These are phyloP conservation scores for Dromas ardeola DNA, from an alignment of 2,113 vertebrate genomes.

Conservation along the genomic window DNA sequence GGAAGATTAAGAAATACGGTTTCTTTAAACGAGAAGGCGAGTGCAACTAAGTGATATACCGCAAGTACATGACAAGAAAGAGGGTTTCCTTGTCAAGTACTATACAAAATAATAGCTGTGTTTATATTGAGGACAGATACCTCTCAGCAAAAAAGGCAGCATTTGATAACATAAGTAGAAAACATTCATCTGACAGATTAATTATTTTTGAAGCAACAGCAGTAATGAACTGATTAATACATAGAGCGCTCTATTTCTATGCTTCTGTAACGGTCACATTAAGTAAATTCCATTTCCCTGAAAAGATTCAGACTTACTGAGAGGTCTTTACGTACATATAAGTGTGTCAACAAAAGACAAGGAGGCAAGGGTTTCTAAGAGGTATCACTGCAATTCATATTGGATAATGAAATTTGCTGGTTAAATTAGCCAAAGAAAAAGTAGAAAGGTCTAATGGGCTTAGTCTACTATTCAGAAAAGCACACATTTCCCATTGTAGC, in stretches of 20 bases:
- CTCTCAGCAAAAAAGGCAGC: background rate
- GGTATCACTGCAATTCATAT: background rate
- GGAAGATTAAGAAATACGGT: background rate
- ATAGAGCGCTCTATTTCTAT: background rate
- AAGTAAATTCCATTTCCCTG: constrained; percentile 45
- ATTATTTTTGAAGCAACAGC: constrained; percentile 49
- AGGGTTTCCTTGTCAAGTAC: background rate
- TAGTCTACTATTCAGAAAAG: background rate
- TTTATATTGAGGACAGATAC: background rate
- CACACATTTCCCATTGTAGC: background rate
- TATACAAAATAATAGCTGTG: background rate
- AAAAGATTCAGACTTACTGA: constrained; percentile 41
- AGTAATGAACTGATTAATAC: constrained; percentile 48
- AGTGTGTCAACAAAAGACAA: constrained; percentile 36
- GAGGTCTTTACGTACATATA: constrained; percentile 31
- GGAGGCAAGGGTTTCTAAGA: constrained; percentile 4
- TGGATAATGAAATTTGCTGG: constrained; percentile 44
- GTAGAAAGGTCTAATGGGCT: background rate
- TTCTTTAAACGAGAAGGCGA: background rate
- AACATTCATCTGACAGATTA: constrained; percentile 44
- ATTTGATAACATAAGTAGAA: constrained; percentile 1
- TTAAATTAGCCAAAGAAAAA: constrained; percentile 39
- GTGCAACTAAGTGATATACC: background rate
- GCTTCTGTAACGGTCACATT: constrained; percentile 46
- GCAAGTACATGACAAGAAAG: background rate